phyloP scores from a whole-genome alignment of 2,797 vertebrate species.

The Pipistrellus nathusii region DNA sequence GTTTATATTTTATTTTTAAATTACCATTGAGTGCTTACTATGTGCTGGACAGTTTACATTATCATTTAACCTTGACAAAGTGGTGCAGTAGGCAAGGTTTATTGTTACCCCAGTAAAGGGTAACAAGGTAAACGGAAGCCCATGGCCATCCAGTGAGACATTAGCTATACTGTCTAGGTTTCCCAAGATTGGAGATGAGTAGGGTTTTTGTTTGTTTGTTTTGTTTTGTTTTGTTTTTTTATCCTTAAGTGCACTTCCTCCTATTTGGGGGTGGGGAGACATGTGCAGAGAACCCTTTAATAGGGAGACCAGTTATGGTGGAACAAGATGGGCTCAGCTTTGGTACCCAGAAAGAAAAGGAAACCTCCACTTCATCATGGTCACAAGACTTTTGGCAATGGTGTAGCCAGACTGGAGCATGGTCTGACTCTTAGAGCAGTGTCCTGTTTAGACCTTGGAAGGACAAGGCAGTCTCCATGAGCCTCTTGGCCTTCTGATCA shows the following conservation, averaged over 20 bases:
- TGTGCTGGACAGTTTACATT: not conserved
- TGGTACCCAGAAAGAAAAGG: not conserved
- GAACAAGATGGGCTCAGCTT: not conserved
- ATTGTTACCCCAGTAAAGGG: too few species aligned
- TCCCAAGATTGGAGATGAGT: not conserved
- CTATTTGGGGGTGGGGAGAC: fast-evolving
- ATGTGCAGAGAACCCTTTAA: not conserved
- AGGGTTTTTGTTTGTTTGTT: not conserved
- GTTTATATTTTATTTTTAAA: not conserved
- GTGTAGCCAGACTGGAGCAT: not conserved
- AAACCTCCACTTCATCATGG: not conserved
- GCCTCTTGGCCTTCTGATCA: not conserved
- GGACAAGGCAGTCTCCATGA: not conserved
- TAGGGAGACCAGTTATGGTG: not conserved
- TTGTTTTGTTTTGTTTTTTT: not conserved
- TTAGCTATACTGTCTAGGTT: not conserved
- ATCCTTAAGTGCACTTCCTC: not conserved
- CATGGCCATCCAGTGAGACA: not conserved
- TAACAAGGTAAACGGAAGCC: not conserved
- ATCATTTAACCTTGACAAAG: not conserved
- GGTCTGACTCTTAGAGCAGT: not conserved
- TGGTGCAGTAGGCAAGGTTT: not conserved
- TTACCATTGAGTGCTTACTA: not conserved
- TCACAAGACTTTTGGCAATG: not conserved
- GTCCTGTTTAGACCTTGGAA: not conserved